Evolutionary conservation across 2,113 vertebrate species (phyloP).

Genomic region (Ciconia boyciana): DNA sequence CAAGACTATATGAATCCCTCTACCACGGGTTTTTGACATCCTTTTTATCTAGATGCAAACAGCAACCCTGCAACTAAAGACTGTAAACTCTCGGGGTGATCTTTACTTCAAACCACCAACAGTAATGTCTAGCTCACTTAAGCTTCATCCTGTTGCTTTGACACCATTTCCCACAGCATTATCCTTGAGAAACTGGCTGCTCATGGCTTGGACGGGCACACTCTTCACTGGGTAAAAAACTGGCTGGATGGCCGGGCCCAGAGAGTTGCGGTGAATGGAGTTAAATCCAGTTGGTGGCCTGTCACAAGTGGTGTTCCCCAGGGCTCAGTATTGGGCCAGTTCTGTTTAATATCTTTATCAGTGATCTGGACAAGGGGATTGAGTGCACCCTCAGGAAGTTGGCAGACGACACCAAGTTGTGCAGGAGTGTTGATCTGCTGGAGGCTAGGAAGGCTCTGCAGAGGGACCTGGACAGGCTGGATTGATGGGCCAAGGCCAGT

Average conservation of each 20-base stretch:
- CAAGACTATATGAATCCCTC: neutral
- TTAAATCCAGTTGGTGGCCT: neutral
- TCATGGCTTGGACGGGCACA: rapidly evolving
- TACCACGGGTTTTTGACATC: neutral
- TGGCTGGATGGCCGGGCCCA: neutral
- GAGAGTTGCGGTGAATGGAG: too few species aligned
- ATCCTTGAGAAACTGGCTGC: neutral
- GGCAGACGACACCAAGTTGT: neutral
- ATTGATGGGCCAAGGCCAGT: neutral
- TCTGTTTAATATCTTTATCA: neutral
- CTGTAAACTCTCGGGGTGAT: neutral
- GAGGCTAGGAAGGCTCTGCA: neutral
- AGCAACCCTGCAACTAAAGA: neutral
- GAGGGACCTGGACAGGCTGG: neutral
- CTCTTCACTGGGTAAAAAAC: neutral
- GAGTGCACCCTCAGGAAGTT: neutral
- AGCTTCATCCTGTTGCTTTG: neutral
- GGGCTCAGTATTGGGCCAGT: neutral
- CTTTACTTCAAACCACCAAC: neutral
- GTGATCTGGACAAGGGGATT: neutral
- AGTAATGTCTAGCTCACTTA: neutral
- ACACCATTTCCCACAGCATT: neutral
- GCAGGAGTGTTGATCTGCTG: too few species aligned
- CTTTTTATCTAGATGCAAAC: neutral
- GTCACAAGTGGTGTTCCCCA: neutral